A percentile compares a stretch with the other conserved stretches of the same genome.
These are phyloP conservation scores for Nomada fabriciana DNA, from an alignment of 2,888 invertebrate genomes.

Conservation along the genomic window DNA sequence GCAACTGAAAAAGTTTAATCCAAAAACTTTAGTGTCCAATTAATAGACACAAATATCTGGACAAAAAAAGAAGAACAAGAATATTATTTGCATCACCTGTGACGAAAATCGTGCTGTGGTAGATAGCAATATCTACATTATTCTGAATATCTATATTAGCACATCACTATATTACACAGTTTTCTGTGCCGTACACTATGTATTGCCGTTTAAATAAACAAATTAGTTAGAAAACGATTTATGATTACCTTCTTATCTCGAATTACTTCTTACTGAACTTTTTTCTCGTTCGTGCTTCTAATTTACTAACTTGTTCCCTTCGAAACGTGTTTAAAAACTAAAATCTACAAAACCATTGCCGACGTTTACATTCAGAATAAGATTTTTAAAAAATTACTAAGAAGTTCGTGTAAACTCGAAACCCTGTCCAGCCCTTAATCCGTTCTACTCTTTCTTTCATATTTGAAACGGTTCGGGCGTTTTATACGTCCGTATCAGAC, in stretches of 20 bases:
- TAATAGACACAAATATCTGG: no score
- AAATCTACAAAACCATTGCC: background rate
- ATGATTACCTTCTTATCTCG: background rate
- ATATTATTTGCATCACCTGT: no score
- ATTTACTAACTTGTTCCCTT: background rate
- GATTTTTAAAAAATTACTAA: slow-evolving; percentile 7
- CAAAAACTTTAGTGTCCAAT: no score
- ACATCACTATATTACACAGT: no score
- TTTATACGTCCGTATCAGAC: no score
- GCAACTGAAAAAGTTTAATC: no score
- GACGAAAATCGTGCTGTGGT: no score
- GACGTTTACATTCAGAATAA: background rate
- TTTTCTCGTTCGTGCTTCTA: background rate
- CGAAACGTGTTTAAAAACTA: background rate
- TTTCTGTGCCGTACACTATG: no score
- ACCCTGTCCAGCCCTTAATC: background rate
- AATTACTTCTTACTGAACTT: background rate
- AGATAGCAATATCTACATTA: no score
- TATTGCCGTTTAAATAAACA: no score
- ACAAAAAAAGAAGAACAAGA: no score
- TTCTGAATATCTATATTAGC: no score
- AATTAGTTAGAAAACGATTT: background rate
- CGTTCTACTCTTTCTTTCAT: background rate
- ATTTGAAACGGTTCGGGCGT: background rate
- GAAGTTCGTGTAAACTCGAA: slow-evolving; percentile 25